Evolutionary conservation across 2,113 vertebrate species (phyloP), one percentile per base, ranked within the genome.

Genomic region (Melanerpes formicivorus): DNA sequence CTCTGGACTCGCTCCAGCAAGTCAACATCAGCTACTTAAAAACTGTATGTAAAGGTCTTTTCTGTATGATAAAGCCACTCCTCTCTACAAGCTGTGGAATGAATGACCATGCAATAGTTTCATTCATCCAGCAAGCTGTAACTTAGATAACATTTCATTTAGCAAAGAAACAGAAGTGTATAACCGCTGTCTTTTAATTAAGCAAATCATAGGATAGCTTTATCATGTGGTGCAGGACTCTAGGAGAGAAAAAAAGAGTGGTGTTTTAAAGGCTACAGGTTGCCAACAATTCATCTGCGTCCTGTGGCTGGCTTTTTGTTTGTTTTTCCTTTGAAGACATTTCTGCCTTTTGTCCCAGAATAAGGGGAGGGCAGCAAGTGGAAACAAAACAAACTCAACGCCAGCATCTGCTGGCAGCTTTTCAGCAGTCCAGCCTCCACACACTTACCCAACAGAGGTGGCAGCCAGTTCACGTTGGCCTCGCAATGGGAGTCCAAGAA

Each of bases 401-500:
- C 0, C 0, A 26, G 13, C 29, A 54, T 12, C 34, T 50, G 30
- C 15, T 9, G 15, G 25, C 52, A n/a, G 18, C 50, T 59, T 32
- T 52, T 62, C 8, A 48, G n/a, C 46, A 66, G 44, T 25, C 62
- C 48, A 22, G 85, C 16, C 21, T 52, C 52, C 26, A 21, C n/a
- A 26, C 3, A 1, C 97, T 97, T 90, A 99, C 99, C 99, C 5
- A 99, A 90, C 74, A 99, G 96, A 3, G 99, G 99, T 0, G 99
- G 99, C 48, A 99, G 98, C 99, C 99, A 99, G 97, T 99, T 99
- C 89, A 99, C 98, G 1, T 99, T 99, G 94, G 99, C 98, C 92
- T 99, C 99, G 8, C 99, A 99, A 93, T 99, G 99, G 2, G 99
- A 99, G 87, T 99, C 99, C 90, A 99, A 97, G 97, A 99, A 99